Conservation (phyloP, 2,888 invertebrate genomes). For the Liposcelis brunnea region DNA sequence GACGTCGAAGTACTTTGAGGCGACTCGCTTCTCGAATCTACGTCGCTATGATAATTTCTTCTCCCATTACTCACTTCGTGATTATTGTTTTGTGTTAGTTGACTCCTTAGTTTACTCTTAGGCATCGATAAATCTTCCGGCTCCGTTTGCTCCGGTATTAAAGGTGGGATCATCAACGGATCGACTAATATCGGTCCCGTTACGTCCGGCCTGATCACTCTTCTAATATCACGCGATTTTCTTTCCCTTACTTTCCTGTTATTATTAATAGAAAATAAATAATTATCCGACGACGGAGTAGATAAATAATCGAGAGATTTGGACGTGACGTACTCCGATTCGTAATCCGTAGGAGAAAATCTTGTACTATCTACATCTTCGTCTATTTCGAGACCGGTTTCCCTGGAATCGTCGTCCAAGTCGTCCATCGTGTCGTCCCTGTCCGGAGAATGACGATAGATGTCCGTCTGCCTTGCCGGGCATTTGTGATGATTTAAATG, state of each 20-base stretch:
- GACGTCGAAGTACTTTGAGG: neutral
- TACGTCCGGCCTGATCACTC: constrained; percentile 35
- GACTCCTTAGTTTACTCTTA: constrained; percentile 27
- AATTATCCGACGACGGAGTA: no score
- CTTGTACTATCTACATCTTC: constrained; percentile 16
- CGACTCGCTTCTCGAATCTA: constrained; percentile 7
- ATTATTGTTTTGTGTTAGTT: neutral
- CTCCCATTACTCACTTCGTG: constrained; percentile 7
- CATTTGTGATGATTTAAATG: constrained; percentile 75
- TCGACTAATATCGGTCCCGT: constrained; percentile 29
- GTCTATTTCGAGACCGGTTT: constrained; percentile 12
- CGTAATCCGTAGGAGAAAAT: no score
- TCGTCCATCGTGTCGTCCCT: constrained; percentile 17
- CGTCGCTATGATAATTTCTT: constrained; percentile 1
- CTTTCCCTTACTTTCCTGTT: constrained; percentile 21
- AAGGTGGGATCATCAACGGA: constrained; percentile 24
- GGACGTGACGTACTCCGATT: no score
- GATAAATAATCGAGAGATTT: no score
- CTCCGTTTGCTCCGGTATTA: constrained; percentile 69
- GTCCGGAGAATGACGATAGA: constrained; percentile 2
- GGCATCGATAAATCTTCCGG: constrained; percentile 77
- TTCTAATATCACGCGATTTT: constrained; percentile 33
- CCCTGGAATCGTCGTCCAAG: constrained; percentile 15
- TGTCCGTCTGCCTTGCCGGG: constrained; percentile 11
- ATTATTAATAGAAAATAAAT: constrained; percentile 14